phyloP scores from a whole-genome alignment of 2,888 invertebrate genomes.

The Trichopria drosophilae region DNA sequence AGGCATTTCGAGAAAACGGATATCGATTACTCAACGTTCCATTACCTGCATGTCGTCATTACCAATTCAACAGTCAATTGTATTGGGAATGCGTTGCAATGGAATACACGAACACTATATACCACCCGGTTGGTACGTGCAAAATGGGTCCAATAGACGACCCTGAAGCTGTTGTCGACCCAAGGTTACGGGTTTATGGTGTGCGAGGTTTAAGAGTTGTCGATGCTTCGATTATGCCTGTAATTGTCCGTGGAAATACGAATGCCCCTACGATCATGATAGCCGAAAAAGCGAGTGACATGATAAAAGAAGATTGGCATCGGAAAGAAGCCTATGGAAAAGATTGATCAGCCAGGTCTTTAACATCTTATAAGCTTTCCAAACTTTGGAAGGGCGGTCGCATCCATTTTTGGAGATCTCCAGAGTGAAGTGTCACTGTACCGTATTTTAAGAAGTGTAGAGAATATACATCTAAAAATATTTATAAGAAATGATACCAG shows the following conservation, averaged over 20 bases:
- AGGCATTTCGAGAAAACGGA: conserved; percentile 64
- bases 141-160: conserved; percentile 72
- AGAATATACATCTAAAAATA: no score
- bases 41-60: conserved; percentile 64
- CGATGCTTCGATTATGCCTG: conserved; percentile 71
- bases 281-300: conserved; percentile 60
- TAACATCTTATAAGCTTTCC: no score
- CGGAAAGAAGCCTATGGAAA: no score
- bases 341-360: no score
- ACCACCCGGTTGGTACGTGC: conserved; percentile 71
- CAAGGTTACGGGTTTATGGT: conserved; percentile 66
- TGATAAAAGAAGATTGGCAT: conserved; percentile 33
- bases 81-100: conserved; percentile 70
- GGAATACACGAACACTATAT: conserved; percentile 72
- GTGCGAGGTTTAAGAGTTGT: conserved; percentile 67
- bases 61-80: conserved; percentile 65
- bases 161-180: conserved; percentile 68
- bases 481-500: no score
- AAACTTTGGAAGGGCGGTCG: no score
- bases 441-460: no score
- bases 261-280: conserved; percentile 64
- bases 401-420: no score
- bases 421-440: no score
- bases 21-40: conserved; percentile 63
- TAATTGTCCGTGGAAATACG: conserved; percentile 62